Conservation (phyloP, 2,888 invertebrate genomes). For the Tiliacea citrago region DNA sequence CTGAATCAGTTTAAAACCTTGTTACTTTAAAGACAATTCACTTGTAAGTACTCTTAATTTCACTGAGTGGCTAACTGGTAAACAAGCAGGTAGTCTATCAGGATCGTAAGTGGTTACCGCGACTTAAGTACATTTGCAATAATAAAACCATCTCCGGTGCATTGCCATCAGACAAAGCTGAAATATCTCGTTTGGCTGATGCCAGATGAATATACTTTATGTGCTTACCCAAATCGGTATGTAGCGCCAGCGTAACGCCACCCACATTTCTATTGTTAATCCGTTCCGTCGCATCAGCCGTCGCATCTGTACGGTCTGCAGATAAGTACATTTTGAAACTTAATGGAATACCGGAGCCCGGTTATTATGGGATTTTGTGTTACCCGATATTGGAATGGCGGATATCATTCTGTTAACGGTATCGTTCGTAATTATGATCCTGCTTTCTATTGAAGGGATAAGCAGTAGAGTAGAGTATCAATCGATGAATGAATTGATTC, state of each 20-base stretch:
- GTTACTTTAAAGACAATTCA: not conserved
- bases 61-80: too few species aligned
- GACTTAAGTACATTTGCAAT: not conserved
- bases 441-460: not conserved
- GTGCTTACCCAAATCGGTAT: not conserved
- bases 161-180: not conserved
- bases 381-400: conserved; percentile 11
- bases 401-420: conserved; percentile 21
- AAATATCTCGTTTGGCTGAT: not conserved
- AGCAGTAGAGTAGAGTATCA: not conserved
- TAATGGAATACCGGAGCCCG: not conserved
- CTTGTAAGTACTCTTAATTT: not conserved
- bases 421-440: not conserved
- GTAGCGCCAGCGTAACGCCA: conserved; percentile 1
- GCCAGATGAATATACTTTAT: not conserved
- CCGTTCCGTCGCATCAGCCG: not conserved
- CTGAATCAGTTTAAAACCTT: too few species aligned
- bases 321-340: conserved; percentile 26
- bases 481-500: not conserved
- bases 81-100: too few species aligned
- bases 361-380: conserved; percentile 6
- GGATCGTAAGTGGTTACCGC: not conserved
- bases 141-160: not conserved
- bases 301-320: conserved; percentile 18
- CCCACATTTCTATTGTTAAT: not conserved